phyloP scores from a whole-genome alignment of 2,113 vertebrate species.

The Lophius piscatorius region DNA sequence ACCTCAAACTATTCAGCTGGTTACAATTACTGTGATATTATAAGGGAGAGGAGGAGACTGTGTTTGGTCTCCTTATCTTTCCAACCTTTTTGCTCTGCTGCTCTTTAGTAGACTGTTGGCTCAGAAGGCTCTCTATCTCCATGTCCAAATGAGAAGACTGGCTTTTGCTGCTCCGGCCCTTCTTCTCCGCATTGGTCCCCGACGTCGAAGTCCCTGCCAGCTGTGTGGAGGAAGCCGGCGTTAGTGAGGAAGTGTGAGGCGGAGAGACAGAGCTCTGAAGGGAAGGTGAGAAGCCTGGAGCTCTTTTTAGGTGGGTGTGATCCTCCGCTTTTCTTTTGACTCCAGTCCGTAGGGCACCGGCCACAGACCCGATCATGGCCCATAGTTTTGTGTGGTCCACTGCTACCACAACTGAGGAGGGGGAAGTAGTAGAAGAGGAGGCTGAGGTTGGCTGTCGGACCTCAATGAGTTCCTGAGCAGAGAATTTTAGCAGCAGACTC shows the following conservation, averaged over 20 bases:
- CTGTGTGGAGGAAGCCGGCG: slow-evolving; percentile 65
- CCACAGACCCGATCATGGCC: slow-evolving; percentile 86
- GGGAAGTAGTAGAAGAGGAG: slow-evolving; percentile 42
- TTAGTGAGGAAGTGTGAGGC: slow-evolving; percentile 61
- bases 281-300: slow-evolving; percentile 65
- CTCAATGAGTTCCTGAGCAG: slow-evolving; percentile 92
- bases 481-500: slow-evolving; percentile 92
- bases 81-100: slow-evolving; percentile 93
- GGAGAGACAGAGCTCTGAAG: slow-evolving; percentile 68
- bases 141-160: slow-evolving; percentile 89
- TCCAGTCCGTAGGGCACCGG: slow-evolving; percentile 67
- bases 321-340: slow-evolving; percentile 82
- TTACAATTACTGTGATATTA: neutral
- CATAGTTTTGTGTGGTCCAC: slow-evolving; percentile 93
- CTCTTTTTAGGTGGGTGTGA: slow-evolving; percentile 60
- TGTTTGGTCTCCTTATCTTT: neutral
- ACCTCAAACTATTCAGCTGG: neutral
- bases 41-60: neutral
- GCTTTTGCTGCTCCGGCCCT: slow-evolving; percentile 80
- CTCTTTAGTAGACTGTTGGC: slow-evolving; percentile 94
- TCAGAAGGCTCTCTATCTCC: slow-evolving; percentile 92
- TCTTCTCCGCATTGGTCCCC: slow-evolving; percentile 80
- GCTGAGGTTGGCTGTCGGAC: slow-evolving; percentile 78
- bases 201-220: slow-evolving; percentile 59
- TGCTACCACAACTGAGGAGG: slow-evolving; percentile 85